Conservation (phyloP, 1,140 invertebrate species). For the Trichonephila inaurata region DNA sequence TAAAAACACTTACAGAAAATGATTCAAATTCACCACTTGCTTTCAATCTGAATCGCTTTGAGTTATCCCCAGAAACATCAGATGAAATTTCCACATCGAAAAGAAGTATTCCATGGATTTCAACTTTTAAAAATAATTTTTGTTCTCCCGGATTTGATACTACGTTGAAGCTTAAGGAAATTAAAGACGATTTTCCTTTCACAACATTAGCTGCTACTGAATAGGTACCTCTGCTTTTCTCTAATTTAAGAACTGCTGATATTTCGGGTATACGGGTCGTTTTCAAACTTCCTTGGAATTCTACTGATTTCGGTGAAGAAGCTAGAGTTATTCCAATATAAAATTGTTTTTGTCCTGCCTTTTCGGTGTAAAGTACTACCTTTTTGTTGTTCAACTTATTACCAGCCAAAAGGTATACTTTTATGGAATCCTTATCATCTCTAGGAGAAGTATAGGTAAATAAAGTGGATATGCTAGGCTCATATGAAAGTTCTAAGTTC, state of each 20-base stretch:
- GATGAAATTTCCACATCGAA: slow-evolving; percentile 25
- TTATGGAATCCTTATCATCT: not conserved
- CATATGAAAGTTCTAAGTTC: too few relatives aligned
- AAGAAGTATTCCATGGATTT: not conserved
- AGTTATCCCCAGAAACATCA: not conserved
- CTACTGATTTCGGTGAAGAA: not conserved
- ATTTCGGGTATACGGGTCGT: not conserved
- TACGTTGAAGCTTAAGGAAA: not conserved
- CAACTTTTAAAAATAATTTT: not conserved
- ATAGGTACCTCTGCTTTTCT: not conserved
- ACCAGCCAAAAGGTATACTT: not conserved
- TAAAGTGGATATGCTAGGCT: not conserved
- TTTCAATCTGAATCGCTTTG: not conserved
- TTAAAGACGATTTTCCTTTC: not conserved
- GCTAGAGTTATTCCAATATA: slow-evolving; percentile 3
- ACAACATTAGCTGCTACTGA: not conserved
- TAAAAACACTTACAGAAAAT: not conserved
- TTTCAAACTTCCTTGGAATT: slow-evolving; percentile 35
- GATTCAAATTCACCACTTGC: not conserved
- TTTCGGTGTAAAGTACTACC: not conserved
- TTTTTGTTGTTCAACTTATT: not conserved
- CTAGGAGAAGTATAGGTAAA: not conserved
- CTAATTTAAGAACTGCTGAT: not conserved
- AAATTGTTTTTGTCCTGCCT: slow-evolving; percentile 5
- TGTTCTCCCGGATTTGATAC: not conserved